Conservation (phyloP, 2,888 invertebrate genomes). For the Tridacna crocea region DNA sequence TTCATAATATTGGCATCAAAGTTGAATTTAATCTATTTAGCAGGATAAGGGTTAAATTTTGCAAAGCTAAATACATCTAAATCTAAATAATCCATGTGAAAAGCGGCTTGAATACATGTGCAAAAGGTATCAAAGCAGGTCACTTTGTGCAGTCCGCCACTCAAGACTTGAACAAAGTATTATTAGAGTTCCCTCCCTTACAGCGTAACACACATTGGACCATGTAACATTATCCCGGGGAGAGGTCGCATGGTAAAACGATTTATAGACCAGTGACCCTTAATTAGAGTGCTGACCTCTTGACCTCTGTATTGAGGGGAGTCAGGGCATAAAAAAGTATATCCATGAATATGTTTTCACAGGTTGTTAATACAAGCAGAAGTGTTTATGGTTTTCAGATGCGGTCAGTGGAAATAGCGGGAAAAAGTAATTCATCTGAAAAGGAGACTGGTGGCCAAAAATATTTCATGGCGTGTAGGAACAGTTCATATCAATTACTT, state of each 20-base stretch:
- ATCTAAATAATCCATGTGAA: too few relatives aligned
- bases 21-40: too few relatives aligned
- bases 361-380: conserved; percentile 20
- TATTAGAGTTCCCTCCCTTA: neutral
- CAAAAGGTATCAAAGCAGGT: too few relatives aligned
- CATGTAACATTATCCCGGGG: conserved; percentile 5
- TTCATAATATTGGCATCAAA: too few relatives aligned
- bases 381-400: conserved; percentile 21
- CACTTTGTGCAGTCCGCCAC: too few relatives aligned
- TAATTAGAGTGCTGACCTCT: conserved; percentile 22
- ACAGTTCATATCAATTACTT: too few relatives aligned
- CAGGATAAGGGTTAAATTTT: too few relatives aligned
- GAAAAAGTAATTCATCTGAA: neutral
- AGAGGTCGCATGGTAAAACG: conserved; percentile 18
- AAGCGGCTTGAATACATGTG: too few relatives aligned
- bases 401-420: conserved; percentile 27
- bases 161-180: too few relatives aligned
- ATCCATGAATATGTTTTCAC: conserved; percentile 16
- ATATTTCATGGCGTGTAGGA: too few relatives aligned
- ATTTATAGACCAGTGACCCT: conserved; percentile 25
- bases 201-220: neutral
- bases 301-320: conserved; percentile 5
- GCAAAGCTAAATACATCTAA: too few relatives aligned
- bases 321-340: conserved; percentile 15
- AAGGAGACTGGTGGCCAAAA: neutral